These are phyloP conservation scores for Plodia interpunctella DNA, from an alignment of 1,140 invertebrate species.

Conservation along the genomic window DNA sequence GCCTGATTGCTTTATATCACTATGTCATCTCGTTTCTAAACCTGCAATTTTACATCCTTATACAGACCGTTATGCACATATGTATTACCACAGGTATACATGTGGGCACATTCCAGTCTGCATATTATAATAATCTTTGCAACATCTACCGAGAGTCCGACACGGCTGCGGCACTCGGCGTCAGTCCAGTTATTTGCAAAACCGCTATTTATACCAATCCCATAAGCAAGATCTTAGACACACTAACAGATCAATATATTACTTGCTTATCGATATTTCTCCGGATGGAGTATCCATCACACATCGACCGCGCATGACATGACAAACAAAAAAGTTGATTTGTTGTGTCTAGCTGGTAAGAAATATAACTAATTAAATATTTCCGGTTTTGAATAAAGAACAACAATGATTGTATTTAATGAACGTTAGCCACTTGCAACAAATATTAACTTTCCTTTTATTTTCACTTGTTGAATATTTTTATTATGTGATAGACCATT, in stretches of 20 bases:
- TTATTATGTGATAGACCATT: conserved; percentile 21
- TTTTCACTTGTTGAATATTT: conserved; percentile 10
- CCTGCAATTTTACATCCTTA: background rate
- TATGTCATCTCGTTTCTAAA: background rate
- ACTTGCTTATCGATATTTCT: background rate
- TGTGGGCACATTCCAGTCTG: conserved; percentile 3
- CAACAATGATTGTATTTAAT: conserved; percentile 5
- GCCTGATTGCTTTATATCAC: background rate
- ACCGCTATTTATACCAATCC: conserved; percentile 71
- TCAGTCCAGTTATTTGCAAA: conserved; percentile 72
- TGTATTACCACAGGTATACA: background rate
- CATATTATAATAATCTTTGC: conserved; percentile 21
- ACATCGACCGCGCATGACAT: too few species aligned
- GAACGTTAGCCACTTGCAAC: conserved; percentile 6
- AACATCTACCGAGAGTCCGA: conserved; percentile 14
- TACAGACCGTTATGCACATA: background rate
- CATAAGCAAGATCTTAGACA: conserved; percentile 51
- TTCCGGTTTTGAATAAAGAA: background rate
- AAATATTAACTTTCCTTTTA: conserved; percentile 20
- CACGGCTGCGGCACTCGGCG: conserved; percentile 33
- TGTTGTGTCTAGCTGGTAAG: background rate
- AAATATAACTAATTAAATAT: conserved; percentile 2
- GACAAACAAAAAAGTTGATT: background rate
- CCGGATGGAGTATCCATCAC: background rate
- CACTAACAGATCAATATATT: conserved; percentile 35